phyloP scores from a whole-genome alignment of 2,797 vertebrate genomes.

The Discoglossus pictus region DNA sequence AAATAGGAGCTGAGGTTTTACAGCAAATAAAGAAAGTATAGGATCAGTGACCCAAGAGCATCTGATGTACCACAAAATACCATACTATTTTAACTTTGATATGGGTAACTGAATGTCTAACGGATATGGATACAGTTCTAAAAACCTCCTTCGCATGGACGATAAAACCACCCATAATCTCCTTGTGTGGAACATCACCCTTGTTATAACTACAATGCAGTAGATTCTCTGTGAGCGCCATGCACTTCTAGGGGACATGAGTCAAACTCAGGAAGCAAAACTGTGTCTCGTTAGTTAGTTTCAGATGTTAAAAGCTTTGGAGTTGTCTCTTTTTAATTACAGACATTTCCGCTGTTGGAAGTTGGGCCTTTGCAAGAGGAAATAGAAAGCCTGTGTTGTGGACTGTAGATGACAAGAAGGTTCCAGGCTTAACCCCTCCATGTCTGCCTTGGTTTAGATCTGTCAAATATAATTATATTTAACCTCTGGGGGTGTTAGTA shows the following conservation, averaged over 20 bases:
- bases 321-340: conserved; percentile 41
- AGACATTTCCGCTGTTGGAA: conserved; percentile 42
- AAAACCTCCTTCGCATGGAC: no score
- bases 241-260: conserved; percentile 31
- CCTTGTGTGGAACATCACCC: conserved; percentile 4
- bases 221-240: not conserved
- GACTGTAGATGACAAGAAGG: conserved; percentile 9
- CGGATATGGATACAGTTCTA: no score
- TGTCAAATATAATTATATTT: no score
- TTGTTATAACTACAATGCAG: not conserved
- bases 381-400: conserved; percentile 15
- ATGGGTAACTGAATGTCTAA: no score
- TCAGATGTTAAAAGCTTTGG: conserved; percentile 48
- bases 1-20: no score
- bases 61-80: no score
- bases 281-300: conserved; percentile 43
- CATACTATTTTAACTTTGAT: no score
- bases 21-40: no score
- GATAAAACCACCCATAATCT: no score
- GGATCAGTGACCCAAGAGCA: no score
- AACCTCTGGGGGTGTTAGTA: no score
- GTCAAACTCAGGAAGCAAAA: conserved; percentile 32
- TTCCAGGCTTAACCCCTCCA: conserved; percentile 6
- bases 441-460: not conserved
- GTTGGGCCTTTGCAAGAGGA: conserved; percentile 28